These are phyloP conservation scores for Halcyon smyrnensis DNA, from an alignment of 2,797 vertebrate species.

Conservation along the genomic window DNA sequence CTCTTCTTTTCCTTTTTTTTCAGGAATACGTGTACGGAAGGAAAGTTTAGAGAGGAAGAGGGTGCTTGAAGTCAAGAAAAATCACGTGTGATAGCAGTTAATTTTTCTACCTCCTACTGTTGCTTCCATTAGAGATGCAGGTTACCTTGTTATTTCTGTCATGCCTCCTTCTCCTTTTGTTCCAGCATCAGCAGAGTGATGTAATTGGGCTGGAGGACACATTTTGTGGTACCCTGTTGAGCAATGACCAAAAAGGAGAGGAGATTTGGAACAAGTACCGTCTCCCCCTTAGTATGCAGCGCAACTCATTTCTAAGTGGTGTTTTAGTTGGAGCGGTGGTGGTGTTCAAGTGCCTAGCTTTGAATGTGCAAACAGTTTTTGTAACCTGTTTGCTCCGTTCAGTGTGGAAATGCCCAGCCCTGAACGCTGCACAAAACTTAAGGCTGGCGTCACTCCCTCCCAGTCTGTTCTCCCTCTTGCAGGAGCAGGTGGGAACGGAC, in stretches of 20 bases:
- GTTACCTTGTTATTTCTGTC: constrained; percentile 43
- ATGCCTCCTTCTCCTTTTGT: constrained; percentile 27
- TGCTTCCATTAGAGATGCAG: constrained; percentile 1
- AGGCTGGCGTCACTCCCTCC: not conserved
- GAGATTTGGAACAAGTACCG: constrained; percentile 43
- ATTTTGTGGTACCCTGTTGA: constrained; percentile 27
- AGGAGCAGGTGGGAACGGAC: constrained; percentile 55
- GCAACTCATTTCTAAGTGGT: constrained; percentile 28
- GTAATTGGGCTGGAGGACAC: constrained; percentile 33
- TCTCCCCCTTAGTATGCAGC: constrained; percentile 22
- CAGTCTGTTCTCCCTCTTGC: constrained; percentile 25
- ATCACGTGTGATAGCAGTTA: not conserved
- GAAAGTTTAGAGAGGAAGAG: not conserved
- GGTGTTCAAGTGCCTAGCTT: constrained; percentile 31
- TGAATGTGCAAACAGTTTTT: constrained; percentile 45
- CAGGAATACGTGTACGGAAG: not conserved
- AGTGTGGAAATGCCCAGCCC: not conserved
- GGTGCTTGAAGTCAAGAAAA: constrained; percentile 12
- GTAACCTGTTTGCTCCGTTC: not conserved
- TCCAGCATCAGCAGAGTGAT: constrained; percentile 20
- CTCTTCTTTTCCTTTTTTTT: not conserved
- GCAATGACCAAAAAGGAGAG: not conserved
- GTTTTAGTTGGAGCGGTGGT: constrained; percentile 9
- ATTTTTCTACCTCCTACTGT: constrained; percentile 13
- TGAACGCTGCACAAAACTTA: not conserved